Evolutionary conservation across 2,888 invertebrate species (phyloP), one percentile per base, ranked within the genome.

Genomic region (Aphidoletes aphidimyza): DNA sequence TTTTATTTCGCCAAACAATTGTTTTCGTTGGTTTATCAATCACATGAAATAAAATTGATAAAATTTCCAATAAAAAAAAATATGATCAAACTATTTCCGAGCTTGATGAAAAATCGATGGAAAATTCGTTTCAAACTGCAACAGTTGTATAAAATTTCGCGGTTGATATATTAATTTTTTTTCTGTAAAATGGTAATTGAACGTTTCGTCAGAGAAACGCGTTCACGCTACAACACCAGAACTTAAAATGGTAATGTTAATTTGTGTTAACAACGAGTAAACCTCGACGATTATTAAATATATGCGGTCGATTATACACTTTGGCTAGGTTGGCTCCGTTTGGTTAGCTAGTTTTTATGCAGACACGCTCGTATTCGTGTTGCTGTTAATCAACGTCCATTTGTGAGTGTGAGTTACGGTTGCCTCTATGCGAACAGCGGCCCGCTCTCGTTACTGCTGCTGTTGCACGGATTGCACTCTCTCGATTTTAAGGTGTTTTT

Each of bases 131-230:
- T 19, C 5, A 22, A 83, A 39, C 37, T 42, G 39, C n/a, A 83
- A 19, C 34, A 34, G 14, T 1, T 34, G 78, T 34, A 54, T 6
- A n/a, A 88, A 87, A 19, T 88, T 89, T n/a, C n/a, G n/a, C n/a
- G n/a, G 47, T 47, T 47, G 22, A 54, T 11, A 47, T 11, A 47
- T 17, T 2, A 17, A 47, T 47, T 54, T 5, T 30, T 30, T 37
- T 37, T 37, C 19, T 19, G 37, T n/a, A 37, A 30, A 37, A 37
- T 37, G 81, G 37, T 81, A 81, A 81, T 81, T 81, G 81, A 37
- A 81, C 81, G 81, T 81, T 81, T 81, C 81, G 37, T 36, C 81
- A 81, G 81, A 37, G 81, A 81, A 81, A 81, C 81, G 81, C 81
- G 81, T 81, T 81, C 81, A 81, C 81, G 81, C 81, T 81, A 81